Evolutionary conservation across 2,113 vertebrate genomes (phyloP), one percentile per base, ranked within the genome.

Genomic region (Equus przewalskii): DNA sequence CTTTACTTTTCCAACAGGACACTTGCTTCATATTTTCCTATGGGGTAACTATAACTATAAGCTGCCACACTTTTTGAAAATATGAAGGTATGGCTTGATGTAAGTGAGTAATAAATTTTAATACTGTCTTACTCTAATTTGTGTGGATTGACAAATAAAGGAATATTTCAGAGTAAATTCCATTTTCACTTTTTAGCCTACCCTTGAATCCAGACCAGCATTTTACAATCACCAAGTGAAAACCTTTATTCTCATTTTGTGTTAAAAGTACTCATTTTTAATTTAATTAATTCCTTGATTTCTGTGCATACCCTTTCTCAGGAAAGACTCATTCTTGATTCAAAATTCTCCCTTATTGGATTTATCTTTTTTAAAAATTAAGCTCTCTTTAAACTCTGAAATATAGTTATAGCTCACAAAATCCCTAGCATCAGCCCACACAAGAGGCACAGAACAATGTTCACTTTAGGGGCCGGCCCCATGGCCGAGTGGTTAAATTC

Each of bases 341-440:
- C 60, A 82, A 89, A 87, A 64, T 24, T 76, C 18, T 73, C 18
- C 21, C 10, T 56, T 85, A 58, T 16, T 86, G 73, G 60, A 22
- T 86, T 56, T 94, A 30, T 84, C 13, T 86, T 89, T 65, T 26
- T 72, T 44, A 46, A 80, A 62, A 89, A 79, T 73, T 84, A 83
- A 94, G 26, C 33, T 80, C 14, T 62, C 75, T 78, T 67, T 56
- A 92, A 85, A 15, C 44, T 30, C 2, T 5, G 6, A 54, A 78
- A 15, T 85, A 28, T 49, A 30, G 51, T 64, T n/a, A 64, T 7
- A 12, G 22, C 15, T 54, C 33, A 15, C 33, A 46, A 65, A 12
- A 83, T 76, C 11, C 22, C 26, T 51, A 54, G 44, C 33, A 54
- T 79, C n/a, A 70, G 46, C 51, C 8, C 69, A 51, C 13, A 30